Percentiles rank a stretch among this genome's conserved stretches.
These are phyloP conservation scores for Tyria jacobaeae DNA, from an alignment of 2,888 invertebrate species.

Conservation along the genomic window DNA sequence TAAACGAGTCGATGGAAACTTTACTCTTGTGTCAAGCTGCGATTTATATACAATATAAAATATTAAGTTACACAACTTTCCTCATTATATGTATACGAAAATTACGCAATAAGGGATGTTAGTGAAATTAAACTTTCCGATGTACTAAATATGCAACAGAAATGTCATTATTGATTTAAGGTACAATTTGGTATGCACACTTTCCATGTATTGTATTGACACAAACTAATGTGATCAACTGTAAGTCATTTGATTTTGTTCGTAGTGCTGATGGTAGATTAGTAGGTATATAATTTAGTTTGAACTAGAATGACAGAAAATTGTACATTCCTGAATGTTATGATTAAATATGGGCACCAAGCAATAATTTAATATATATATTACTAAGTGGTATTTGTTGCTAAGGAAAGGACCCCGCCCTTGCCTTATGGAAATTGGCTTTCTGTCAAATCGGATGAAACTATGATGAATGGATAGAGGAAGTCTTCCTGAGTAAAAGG, in stretches of 20 bases:
- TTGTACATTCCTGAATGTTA: no score
- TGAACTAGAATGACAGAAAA: no score
- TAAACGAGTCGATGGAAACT: conserved; percentile 4
- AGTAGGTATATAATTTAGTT: background rate
- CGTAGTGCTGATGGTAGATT: background rate
- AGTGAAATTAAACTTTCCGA: background rate
- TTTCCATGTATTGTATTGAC: background rate
- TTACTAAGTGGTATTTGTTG: no score
- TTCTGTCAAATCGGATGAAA: no score
- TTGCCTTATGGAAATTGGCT: no score
- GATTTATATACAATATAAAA: background rate
- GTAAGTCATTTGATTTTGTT: background rate
- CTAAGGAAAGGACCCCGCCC: no score
- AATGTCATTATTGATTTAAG: background rate
- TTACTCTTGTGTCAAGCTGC: conserved; percentile 19
- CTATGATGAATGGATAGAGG: no score
- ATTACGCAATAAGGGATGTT: background rate
- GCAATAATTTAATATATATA: no score
- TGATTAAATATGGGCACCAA: no score
- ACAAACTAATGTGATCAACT: background rate
- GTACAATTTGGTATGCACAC: background rate
- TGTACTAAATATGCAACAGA: background rate
- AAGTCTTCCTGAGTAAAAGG: no score
- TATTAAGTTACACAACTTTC: background rate
- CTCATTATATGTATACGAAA: background rate